Evolutionary conservation across 1,140 invertebrate genomes (phyloP).

Genomic region (Archivesica marissinica): DNA sequence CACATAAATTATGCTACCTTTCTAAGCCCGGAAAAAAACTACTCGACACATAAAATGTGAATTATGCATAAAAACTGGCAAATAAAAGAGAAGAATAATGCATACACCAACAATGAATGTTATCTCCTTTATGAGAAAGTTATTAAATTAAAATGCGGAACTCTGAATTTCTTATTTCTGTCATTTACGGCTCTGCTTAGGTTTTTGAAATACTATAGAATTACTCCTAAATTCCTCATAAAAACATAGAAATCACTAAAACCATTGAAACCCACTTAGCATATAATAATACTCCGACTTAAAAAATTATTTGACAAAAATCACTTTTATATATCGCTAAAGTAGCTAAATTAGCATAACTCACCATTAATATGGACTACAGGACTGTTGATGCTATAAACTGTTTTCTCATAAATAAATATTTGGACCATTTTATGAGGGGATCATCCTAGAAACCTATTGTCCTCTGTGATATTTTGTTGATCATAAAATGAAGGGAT

Average conservation of each 20-base stretch:
- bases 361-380: not conserved
- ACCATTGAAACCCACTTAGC: constrained; percentile 1
- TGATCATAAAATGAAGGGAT: constrained; percentile 6
- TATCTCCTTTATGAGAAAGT: too few species aligned
- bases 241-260: not conserved
- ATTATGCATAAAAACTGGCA: too few species aligned
- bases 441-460: not conserved
- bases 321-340: constrained; percentile 27
- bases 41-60: too few species aligned
- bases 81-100: too few species aligned
- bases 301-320: constrained; percentile 5
- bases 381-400: not conserved
- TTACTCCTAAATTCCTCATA: constrained; percentile 9
- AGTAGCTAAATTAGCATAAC: constrained; percentile 36
- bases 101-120: too few species aligned
- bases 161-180: too few species aligned
- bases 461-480: not conserved
- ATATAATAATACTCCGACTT: constrained; percentile 9
- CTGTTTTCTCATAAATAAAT: not conserved
- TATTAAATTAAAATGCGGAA: too few species aligned
- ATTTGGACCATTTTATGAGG: not conserved
- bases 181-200: constrained; percentile 16
- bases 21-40: too few species aligned
- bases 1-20: too few species aligned
- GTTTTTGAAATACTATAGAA: too few species aligned